Evolutionary conservation across 2,113 vertebrate species (phyloP), one percentile per base, ranked within the genome.

Genomic region (Ceratotherium simum): DNA sequence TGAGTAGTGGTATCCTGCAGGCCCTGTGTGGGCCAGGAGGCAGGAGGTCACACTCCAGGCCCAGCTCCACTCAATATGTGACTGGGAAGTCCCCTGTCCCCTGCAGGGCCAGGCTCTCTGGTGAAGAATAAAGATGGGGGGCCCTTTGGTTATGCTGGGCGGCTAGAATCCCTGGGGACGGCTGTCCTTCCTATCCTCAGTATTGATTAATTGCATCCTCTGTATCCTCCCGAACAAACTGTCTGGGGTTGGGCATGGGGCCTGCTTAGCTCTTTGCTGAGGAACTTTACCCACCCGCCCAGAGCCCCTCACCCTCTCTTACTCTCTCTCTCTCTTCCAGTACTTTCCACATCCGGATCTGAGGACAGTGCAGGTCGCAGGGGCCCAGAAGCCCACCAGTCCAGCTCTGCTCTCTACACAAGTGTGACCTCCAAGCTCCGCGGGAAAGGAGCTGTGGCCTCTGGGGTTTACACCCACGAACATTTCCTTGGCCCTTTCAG

Each of bases 311-410:
- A 91, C 36, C 11, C n/a, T 25, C n/a, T 90, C 67, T 17, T 21
- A 21, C 1, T 27, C 33, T 69, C 46, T 60, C 97, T 97, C 94
- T 85, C 33, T 97, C n/a, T 98, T 98, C 31, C 98, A 99, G 99
- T 98, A 99, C 99, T 90, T 99, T 99, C 96, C 99, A 99, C 97
- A 99, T 99, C 99, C 99, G 99, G 98, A 99, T 99, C 98, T 99
- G 98, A 99, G 98, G 98, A 96, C 82, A 46, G 76, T 73, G 92
- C 81, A 93, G 98, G 39, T 83, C n/a, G 1, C 33, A n/a, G 60
- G 62, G 88, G 13, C 36, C 73, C 20, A 0, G 48, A 80, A 79
- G 64, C 82, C 16, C 6, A 27, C 70, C 91, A 13, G 42, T 76
- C 96, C 85, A 64, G 95, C 97, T 95, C 97, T 78, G 90, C 51